These are phyloP conservation scores for Hesperia comma DNA, from an alignment of 2,888 invertebrate genomes.

Conservation along the genomic window DNA sequence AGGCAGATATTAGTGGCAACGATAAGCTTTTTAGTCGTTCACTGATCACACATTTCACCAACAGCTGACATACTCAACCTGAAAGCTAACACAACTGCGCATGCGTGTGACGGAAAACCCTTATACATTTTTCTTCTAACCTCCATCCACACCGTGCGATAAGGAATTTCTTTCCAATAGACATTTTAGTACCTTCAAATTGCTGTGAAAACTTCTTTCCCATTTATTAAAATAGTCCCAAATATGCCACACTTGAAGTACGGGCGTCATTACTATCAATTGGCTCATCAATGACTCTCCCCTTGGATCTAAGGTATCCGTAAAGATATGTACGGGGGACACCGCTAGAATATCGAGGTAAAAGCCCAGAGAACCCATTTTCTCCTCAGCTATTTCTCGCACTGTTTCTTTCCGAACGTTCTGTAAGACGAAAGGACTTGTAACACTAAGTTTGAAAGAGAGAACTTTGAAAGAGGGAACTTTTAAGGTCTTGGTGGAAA, in stretches of 20 bases:
- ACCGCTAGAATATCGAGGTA: slow-evolving; percentile 75
- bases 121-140: too few relatives aligned
- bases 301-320: slow-evolving; percentile 65
- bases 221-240: slow-evolving; percentile 69
- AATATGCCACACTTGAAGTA: slow-evolving; percentile 75
- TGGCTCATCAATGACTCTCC: slow-evolving; percentile 60
- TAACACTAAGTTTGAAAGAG: slow-evolving; percentile 1
- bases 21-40: too few relatives aligned
- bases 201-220: slow-evolving; percentile 61
- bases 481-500: too few relatives aligned
- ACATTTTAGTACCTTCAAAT: slow-evolving; percentile 71
- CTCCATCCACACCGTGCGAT: too few relatives aligned
- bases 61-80: too few relatives aligned
- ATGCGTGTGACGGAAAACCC: too few relatives aligned
- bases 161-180: too few relatives aligned
- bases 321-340: slow-evolving; percentile 71
- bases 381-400: slow-evolving; percentile 71
- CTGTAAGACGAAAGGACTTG: slow-evolving; percentile 52
- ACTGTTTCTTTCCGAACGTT: slow-evolving; percentile 66
- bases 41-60: too few relatives aligned
- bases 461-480: slow-evolving; percentile 6
- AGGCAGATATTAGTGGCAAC: too few relatives aligned
- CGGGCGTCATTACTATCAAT: slow-evolving; percentile 62
- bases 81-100: too few relatives aligned
- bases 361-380: slow-evolving; percentile 72